These are phyloP conservation scores for Poeciliopsis retropinna DNA, from an alignment of 2,113 vertebrate species.

Conservation along the genomic window DNA sequence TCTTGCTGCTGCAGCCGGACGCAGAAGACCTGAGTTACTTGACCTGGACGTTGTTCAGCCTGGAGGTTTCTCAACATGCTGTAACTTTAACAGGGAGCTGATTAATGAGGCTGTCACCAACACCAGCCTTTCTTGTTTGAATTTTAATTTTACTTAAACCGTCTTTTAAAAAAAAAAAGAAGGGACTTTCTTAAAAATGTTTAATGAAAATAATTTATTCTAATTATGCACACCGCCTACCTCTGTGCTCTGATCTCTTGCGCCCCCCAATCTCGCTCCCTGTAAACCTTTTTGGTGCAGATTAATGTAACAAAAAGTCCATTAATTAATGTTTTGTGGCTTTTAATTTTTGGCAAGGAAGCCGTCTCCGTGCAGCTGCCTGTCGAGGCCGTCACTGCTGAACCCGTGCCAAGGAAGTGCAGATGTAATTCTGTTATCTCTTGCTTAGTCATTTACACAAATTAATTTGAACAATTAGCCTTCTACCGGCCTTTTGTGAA, in stretches of 20 bases:
- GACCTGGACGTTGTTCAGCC: not conserved
- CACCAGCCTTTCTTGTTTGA: not conserved
- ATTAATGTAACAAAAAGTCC: conserved; percentile 94
- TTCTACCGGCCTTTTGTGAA: conserved; percentile 95
- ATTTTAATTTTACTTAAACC: conserved; percentile 42
- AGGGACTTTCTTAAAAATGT: conserved; percentile 72
- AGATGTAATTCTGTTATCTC: conserved; percentile 99
- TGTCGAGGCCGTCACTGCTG: conserved; percentile 87
- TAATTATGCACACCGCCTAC: conserved; percentile 82
- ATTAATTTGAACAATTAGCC: conserved; percentile 99
- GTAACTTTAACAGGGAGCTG: conserved; percentile 87
- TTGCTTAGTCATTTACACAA: conserved; percentile 97
- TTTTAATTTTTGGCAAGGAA: conserved; percentile 94
- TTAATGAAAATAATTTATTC: conserved; percentile 91
- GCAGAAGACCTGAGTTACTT: conserved; percentile 13
- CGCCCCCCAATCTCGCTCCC: conserved; percentile 70
- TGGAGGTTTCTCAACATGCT: conserved; percentile 56
- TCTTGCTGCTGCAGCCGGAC: conserved; percentile 56
- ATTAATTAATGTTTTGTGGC: conserved; percentile 98
- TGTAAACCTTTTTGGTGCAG: conserved; percentile 86
- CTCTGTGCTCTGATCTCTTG: conserved; percentile 26
- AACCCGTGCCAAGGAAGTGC: conserved; percentile 95
- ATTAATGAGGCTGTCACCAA: conserved; percentile 90
- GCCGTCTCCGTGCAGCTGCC: conserved; percentile 94
- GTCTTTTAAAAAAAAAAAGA: not conserved